phyloP scores from a whole-genome alignment of 2,113 vertebrate genomes.

The Saguinus imperator region DNA sequence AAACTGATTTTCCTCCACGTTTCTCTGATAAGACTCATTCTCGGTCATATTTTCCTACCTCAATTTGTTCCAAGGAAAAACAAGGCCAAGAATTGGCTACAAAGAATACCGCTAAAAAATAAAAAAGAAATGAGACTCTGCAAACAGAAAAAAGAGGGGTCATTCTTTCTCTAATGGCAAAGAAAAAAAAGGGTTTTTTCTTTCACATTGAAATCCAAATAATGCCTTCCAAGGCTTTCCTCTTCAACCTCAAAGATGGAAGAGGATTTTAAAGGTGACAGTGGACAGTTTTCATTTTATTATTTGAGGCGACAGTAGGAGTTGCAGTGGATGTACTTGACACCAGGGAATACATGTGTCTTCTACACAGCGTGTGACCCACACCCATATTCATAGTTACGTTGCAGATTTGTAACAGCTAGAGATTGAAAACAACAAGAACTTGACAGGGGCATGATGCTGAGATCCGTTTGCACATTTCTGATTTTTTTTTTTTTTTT shows the following conservation, averaged over 20 bases:
- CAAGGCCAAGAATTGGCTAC: not conserved
- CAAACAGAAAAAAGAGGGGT: constrained; percentile 44
- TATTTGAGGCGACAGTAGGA: not conserved
- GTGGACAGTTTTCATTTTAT: constrained; percentile 52
- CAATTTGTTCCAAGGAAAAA: not conserved
- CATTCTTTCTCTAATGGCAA: constrained; percentile 70
- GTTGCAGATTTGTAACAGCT: rapidly evolving
- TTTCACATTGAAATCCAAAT: constrained; percentile 60
- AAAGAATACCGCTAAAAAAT: not conserved
- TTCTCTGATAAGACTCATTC: not conserved
- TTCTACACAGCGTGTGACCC: not conserved
- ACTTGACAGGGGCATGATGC: rapidly evolving
- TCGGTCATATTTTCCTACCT: not conserved
- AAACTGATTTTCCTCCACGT: rapidly evolving
- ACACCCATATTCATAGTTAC: not conserved
- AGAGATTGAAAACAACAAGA: not conserved
- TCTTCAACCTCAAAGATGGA: constrained; percentile 54
- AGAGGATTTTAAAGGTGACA: constrained; percentile 47
- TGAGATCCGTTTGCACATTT: not conserved
- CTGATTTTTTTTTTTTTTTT: not conserved
- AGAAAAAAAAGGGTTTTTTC: constrained; percentile 62
- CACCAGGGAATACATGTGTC: not conserved
- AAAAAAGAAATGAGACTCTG: constrained; percentile 11
- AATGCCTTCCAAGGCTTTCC: constrained; percentile 40
- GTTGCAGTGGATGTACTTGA: not conserved